Conservation (phyloP, 2,113 vertebrate genomes). For the Ptilorrhoa leucosticta region DNA sequence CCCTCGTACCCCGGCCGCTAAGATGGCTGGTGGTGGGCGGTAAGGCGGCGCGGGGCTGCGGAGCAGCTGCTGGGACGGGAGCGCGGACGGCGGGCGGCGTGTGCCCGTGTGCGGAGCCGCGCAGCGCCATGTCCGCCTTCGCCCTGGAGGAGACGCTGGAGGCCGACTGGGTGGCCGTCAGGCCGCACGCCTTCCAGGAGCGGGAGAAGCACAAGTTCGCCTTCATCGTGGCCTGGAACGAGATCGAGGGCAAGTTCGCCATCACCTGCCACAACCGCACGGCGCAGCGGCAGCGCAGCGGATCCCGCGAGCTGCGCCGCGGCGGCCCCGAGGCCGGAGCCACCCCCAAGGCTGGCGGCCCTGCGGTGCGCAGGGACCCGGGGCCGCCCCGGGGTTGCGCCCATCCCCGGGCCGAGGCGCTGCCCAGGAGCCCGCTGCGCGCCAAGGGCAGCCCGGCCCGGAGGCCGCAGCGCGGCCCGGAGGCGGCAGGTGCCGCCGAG, state of each 20-base stretch:
- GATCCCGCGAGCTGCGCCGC: slow-evolving; percentile 70
- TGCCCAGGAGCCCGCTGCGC: slow-evolving; percentile 26
- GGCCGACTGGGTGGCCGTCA: slow-evolving; percentile 93
- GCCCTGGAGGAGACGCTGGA: slow-evolving; percentile 90
- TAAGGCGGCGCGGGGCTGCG: not conserved
- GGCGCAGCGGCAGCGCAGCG: slow-evolving; percentile 82
- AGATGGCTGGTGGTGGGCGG: slow-evolving; percentile 39
- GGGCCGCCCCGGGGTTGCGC: slow-evolving; percentile 10
- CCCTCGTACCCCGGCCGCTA: not conserved
- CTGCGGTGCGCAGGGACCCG: not conserved
- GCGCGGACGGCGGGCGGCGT: not conserved
- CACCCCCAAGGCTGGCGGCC: not conserved
- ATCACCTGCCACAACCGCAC: slow-evolving; percentile 96
- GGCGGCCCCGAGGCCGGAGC: not conserved
- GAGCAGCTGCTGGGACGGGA: not conserved
- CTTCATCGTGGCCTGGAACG: slow-evolving; percentile 98
- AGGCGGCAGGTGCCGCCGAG: slow-evolving; percentile 4
- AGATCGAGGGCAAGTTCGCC: slow-evolving; percentile 94
- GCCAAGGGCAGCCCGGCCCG: slow-evolving; percentile 7
- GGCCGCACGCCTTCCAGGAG: slow-evolving; percentile 90
- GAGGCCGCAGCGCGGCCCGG: not conserved
- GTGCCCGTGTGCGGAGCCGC: not conserved
- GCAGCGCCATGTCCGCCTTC: slow-evolving; percentile 79
- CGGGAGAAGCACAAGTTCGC: slow-evolving; percentile 91
- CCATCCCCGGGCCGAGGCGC: not conserved